A percentile compares a stretch with the other conserved stretches of the same genome.
Conservation (phyloP, 2,113 vertebrate species). For the Hemicordylus capensis region DNA sequence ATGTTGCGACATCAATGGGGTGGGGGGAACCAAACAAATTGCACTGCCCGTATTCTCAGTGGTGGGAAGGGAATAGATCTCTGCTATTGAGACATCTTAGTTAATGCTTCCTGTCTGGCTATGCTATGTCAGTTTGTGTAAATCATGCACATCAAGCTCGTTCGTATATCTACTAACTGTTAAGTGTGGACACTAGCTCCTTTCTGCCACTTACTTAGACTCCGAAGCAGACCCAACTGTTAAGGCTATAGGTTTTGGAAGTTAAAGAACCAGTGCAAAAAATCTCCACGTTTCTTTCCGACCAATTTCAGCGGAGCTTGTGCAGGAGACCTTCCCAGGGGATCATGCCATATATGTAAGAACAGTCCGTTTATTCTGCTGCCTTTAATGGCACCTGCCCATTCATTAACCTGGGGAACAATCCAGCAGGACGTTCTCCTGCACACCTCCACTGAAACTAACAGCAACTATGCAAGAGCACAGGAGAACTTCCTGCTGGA, state of each 20-base stretch:
- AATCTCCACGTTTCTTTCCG: too few species aligned
- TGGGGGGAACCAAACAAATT: neutral
- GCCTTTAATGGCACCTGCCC: neutral
- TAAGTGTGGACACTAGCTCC: too few species aligned
- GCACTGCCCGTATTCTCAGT: neutral
- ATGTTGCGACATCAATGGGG: neutral
- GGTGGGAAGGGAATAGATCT: neutral
- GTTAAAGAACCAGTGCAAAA: too few species aligned
- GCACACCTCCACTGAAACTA: neutral
- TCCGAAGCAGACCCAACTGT: neutral
- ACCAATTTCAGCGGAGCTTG: too few species aligned
- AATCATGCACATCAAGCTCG: neutral
- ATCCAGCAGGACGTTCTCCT: too few species aligned
- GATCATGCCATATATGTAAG: neutral
- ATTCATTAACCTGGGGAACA: neutral
- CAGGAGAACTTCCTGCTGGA: too few species aligned
- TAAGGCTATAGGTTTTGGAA: too few species aligned
- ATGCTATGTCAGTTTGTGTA: neutral
- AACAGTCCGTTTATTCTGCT: neutral
- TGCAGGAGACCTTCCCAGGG: neutral
- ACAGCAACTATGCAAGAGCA: too few species aligned
- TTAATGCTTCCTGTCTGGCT: neutral
- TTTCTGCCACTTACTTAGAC: neutral
- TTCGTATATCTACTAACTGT: too few species aligned
- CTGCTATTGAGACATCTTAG: neutral